Conservation (phyloP, 2,113 vertebrate species). For the Pseudolaguvia tuberculata region DNA sequence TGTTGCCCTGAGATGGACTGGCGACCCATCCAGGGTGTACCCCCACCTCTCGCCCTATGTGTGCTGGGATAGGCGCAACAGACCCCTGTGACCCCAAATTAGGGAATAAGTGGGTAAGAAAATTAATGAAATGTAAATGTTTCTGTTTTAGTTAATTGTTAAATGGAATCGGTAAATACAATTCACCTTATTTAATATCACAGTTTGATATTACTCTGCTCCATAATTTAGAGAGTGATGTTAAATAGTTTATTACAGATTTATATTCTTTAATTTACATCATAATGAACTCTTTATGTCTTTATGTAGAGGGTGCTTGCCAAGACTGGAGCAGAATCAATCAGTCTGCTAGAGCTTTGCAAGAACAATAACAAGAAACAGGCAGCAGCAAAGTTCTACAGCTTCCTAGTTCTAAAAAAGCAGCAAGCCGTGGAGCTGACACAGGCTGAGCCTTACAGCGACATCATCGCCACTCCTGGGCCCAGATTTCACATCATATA, state of each 20-base stretch:
- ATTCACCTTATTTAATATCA: neutral
- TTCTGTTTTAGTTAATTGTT: too few relatives aligned
- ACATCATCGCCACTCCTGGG: constrained; percentile 93
- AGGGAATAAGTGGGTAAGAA: too few relatives aligned
- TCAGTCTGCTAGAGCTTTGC: constrained; percentile 94
- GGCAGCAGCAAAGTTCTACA: constrained; percentile 99
- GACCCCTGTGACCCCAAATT: too few relatives aligned
- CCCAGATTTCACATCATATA: constrained; percentile 94
- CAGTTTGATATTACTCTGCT: neutral
- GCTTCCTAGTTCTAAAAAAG: constrained; percentile 97
- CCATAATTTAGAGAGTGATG: neutral
- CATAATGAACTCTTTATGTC: neutral
- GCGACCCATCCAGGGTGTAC: too few relatives aligned
- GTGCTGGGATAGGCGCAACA: too few relatives aligned
- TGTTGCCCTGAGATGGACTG: too few relatives aligned
- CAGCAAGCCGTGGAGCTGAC: constrained; percentile 95
- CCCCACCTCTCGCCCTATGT: too few relatives aligned
- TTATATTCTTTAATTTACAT: neutral
- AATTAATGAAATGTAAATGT: too few relatives aligned
- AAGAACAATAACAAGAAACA: constrained; percentile 95
- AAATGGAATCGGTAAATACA: too few relatives aligned
- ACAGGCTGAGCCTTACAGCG: constrained; percentile 92
- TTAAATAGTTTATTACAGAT: neutral
- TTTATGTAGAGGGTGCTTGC: constrained; percentile 85
- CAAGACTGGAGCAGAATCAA: constrained; percentile 93